phyloP scores from a whole-genome alignment of 2,888 invertebrate species.

The Cyclophora albipunctata region DNA sequence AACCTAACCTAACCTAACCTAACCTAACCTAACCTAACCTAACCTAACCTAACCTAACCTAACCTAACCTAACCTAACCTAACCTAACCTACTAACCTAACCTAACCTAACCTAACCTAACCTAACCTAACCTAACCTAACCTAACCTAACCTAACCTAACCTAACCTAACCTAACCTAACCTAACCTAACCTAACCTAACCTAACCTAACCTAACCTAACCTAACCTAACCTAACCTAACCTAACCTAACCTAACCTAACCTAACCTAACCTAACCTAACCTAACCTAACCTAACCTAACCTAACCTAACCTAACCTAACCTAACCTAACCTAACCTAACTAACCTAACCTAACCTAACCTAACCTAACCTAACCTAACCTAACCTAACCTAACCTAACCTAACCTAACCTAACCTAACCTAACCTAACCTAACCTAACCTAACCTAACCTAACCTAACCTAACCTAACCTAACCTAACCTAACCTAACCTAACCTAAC shows the following conservation, averaged over 20 bases:
- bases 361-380: constrained; percentile 2
- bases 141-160: constrained; percentile 2
- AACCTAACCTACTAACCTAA: constrained; percentile 2
- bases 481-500: constrained; percentile 3
- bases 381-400: constrained; percentile 2
- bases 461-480: constrained; percentile 7
- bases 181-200: constrained; percentile 2
- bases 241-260: constrained; percentile 2
- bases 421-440: constrained; percentile 7
- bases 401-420: constrained; percentile 3
- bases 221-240: constrained; percentile 2
- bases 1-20: constrained; percentile 2
- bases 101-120: constrained; percentile 2
- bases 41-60: constrained; percentile 2
- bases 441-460: constrained; percentile 7
- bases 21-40: constrained; percentile 2
- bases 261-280: constrained; percentile 2
- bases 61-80: constrained; percentile 2
- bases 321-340: constrained; percentile 2
- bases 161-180: constrained; percentile 2
- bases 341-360: constrained; percentile 2
- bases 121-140: constrained; percentile 2
- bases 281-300: constrained; percentile 2
- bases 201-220: constrained; percentile 2
- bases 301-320: constrained; percentile 2